Conservation (phyloP, 2,113 vertebrate species). For the Ptilonorhynchus violaceus region DNA sequence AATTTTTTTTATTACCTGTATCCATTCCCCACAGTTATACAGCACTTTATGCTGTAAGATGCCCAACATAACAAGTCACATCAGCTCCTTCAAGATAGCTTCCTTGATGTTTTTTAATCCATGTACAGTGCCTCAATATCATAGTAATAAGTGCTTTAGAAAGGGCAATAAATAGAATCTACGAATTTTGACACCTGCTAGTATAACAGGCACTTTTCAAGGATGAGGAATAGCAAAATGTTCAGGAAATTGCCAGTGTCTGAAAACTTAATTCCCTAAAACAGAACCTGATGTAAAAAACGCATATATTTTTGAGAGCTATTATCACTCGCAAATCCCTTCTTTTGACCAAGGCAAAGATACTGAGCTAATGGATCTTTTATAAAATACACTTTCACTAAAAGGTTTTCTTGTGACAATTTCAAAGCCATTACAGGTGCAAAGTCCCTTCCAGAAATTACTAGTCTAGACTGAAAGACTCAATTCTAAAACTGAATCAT, state of each 20-base stretch:
- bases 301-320: background rate
- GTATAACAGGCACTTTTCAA: conserved; percentile 15
- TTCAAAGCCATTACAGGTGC: conserved; percentile 24
- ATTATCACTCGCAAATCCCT: background rate
- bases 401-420: background rate
- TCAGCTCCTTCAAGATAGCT: background rate
- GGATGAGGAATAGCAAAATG: background rate
- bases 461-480: background rate
- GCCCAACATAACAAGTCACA: background rate
- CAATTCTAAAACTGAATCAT: background rate
- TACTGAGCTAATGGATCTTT: conserved; percentile 11
- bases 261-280: conserved; percentile 21
- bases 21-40: background rate
- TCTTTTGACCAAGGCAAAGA: background rate
- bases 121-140: background rate
- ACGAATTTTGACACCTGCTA: background rate
- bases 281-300: background rate
- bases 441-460: background rate
- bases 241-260: background rate
- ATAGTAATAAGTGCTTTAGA: background rate
- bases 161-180: background rate
- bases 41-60: background rate
- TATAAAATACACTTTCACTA: background rate
- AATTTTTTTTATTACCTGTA: background rate
- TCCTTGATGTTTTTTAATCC: background rate